Conservation (phyloP, 2,888 invertebrate genomes). For the Actias luna region DNA sequence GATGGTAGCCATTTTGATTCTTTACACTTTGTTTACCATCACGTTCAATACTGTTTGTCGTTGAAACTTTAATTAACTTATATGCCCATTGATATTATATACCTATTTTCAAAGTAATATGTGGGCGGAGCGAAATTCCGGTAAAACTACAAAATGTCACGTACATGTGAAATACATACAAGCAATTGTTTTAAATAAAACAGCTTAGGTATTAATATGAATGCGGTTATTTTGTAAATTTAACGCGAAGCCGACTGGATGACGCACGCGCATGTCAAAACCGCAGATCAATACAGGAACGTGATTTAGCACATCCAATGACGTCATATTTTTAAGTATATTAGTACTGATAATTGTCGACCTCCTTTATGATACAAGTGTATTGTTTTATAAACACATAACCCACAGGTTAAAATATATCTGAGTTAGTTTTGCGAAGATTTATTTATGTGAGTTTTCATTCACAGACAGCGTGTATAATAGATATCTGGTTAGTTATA, state of each 20-base stretch:
- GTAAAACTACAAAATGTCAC: not conserved
- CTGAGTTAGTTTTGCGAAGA: no score
- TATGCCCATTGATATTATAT: not conserved
- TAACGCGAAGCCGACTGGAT: not conserved
- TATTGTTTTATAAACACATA: not conserved
- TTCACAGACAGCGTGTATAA: no score
- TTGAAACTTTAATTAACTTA: not conserved
- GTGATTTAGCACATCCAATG: not conserved
- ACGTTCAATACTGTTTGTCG: no score
- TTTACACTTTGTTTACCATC: no score
- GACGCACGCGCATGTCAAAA: slow-evolving; percentile 1
- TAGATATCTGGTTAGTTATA: no score
- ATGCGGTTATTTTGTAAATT: not conserved
- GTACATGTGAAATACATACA: not conserved
- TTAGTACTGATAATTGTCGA: not conserved
- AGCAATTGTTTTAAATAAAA: slow-evolving; percentile 3
- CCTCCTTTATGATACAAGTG: not conserved
- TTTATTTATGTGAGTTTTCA: no score
- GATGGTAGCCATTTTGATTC: no score
- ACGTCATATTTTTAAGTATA: slow-evolving; percentile 1
- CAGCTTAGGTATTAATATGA: not conserved
- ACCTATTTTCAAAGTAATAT: not conserved
- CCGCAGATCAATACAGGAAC: not conserved
- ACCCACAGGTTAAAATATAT: not conserved
- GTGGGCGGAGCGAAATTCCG: not conserved